Base-by-base conservation (phyloP, 2,113 vertebrate species). In the Montifringilla adamsi region DNA sequence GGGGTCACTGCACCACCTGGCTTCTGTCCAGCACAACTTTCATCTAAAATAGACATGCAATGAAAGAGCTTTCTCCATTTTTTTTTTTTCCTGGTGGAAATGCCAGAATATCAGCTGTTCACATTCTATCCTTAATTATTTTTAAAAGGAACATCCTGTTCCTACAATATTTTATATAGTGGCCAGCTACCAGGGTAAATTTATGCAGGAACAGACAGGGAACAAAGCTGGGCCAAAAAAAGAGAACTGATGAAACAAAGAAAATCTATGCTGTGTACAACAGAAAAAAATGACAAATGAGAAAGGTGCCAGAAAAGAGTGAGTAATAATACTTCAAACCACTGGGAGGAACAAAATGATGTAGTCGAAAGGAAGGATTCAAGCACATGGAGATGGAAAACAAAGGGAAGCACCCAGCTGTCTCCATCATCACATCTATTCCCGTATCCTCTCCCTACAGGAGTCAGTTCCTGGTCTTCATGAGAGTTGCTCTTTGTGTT, bases 141-240 rank as follows among this genome's bases (percentile, higher is more conserved):
- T 90, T 95, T 91, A 47, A 87, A 94, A 94, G 84, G 75, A 93
- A 95, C 85, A 78, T 77, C 64, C 84, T 81, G 91, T 96, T 94
- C 91, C 87, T 82, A 93, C 76, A 69, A 60, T 90, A 84, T 96
- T 96, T 95, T 91, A 86, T 68, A 58, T 78, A 56, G 58, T 50
- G 89, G 35, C 82, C 43, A 83, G 52, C 33, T 82, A 95, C 73
- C 18, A 60, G 64, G 52, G 64, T 75, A 91, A 86, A 91, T 95
- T 92, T 88, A 81, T 88, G 33, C 75, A 86, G 35, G 85, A 96
- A 94, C 52, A 95, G 73, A n/a, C 17, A 75, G 9, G 30, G 75
- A 94, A 83, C 31, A 84, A 88, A 72, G 7, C n/a, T 88, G 60
- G 55, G 58, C 27, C 30, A 14, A 90, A 86, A 89, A 66, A 46